Percentiles rank a stretch among this genome's conserved stretches.
Conservation (phyloP, 2,888 invertebrate genomes). For the Heliconius ismenius region DNA sequence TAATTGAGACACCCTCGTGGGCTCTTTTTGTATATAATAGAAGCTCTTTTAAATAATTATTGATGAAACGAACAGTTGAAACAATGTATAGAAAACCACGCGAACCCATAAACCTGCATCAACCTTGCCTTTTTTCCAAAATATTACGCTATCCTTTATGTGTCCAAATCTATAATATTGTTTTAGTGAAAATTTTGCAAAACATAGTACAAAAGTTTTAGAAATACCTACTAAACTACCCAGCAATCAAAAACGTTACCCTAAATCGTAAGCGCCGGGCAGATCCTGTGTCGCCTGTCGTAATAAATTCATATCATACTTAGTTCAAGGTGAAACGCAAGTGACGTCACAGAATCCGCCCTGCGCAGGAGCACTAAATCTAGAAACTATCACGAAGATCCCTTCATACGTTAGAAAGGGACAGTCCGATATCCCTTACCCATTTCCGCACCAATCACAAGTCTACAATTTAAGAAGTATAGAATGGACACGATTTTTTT, state of each 20-base stretch:
- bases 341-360: slow-evolving; percentile 31
- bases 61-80: slow-evolving; percentile 48
- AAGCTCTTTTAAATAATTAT: slow-evolving; percentile 63
- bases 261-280: slow-evolving; percentile 46
- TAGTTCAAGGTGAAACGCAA: slow-evolving; percentile 10
- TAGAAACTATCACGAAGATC: slow-evolving; percentile 76
- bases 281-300: slow-evolving; percentile 15
- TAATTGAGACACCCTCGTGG: slow-evolving; percentile 57
- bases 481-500: slow-evolving; percentile 58
- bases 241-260: slow-evolving; percentile 68
- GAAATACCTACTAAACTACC: slow-evolving; percentile 79
- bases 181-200: slow-evolving; percentile 81
- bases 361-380: slow-evolving; percentile 62
- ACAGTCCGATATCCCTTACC: slow-evolving; percentile 53
- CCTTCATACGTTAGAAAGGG: slow-evolving; percentile 64
- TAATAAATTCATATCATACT: slow-evolving; percentile 27
- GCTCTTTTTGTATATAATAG: slow-evolving; percentile 73
- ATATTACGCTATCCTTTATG: slow-evolving; percentile 63
- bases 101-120: slow-evolving; percentile 52
- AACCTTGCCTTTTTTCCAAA: slow-evolving; percentile 40
- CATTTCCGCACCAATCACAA: slow-evolving; percentile 66
- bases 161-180: slow-evolving; percentile 74
- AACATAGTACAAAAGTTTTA: slow-evolving; percentile 82
- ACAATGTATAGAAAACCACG: slow-evolving; percentile 40
- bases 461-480: slow-evolving; percentile 52